Conservation (phyloP, 1,140 invertebrate species). For the Cyclina sinensis region DNA sequence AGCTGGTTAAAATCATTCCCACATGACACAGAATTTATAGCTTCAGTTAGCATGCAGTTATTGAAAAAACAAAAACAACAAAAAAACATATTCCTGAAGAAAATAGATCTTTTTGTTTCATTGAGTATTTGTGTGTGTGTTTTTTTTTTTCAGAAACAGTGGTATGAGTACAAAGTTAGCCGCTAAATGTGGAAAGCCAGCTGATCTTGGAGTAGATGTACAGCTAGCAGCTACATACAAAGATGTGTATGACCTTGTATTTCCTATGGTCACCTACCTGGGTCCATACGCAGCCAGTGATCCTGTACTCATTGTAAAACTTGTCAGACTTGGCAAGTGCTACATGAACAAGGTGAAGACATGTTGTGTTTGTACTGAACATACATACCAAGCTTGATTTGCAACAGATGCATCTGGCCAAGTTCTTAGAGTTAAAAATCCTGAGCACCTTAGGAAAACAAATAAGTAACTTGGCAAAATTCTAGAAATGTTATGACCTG, state of each 20-base stretch:
- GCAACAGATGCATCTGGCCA: too few species aligned
- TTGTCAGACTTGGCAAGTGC: constrained; percentile 91
- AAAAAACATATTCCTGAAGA: too few species aligned
- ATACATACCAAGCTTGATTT: too few species aligned
- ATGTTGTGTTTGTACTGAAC: not conserved
- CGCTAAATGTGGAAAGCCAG: constrained; percentile 48
- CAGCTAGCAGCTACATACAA: constrained; percentile 89
- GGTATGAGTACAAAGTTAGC: constrained; percentile 89
- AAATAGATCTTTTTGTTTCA: too few species aligned
- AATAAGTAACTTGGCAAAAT: too few species aligned
- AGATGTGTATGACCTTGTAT: constrained; percentile 92
- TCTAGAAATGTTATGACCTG: too few species aligned
- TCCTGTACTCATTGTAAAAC: constrained; percentile 91
- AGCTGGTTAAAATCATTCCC: too few species aligned
- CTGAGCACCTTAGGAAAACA: too few species aligned
- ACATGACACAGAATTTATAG: too few species aligned
- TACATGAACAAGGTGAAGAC: constrained; percentile 82
- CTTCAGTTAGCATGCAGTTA: too few species aligned
- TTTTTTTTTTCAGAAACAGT: constrained; percentile 89
- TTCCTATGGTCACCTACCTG: constrained; percentile 95
- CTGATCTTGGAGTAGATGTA: constrained; percentile 76
- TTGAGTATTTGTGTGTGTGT: not conserved
- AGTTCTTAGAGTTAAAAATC: too few species aligned
- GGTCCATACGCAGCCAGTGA: constrained; percentile 96
- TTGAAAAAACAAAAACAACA: too few species aligned